Evolutionary conservation across 2,797 vertebrate genomes (phyloP), one percentile per base, ranked within the genome.

Genomic region (Trachurus trachurus): DNA sequence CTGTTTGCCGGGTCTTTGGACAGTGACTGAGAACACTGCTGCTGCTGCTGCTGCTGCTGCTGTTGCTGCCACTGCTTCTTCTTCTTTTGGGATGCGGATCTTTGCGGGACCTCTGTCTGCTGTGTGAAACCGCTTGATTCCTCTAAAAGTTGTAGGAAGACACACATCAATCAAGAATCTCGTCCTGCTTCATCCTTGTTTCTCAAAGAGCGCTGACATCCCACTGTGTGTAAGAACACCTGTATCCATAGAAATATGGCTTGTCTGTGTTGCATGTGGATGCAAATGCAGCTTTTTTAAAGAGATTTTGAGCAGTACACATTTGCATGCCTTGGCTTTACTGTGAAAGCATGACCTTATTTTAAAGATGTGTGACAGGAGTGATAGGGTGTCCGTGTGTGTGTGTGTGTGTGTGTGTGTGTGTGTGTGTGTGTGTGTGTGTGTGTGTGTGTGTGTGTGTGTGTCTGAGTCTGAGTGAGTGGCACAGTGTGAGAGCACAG

Each of bases 121-220:
- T 52, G 26, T 47, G 44, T 85, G 4, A 42, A 78, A 73, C 53
- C 13, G 16, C 79, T 84, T 61, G 66, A 80, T 76, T 67, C 64
- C 56, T 81, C 52, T 69, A 63, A 88, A 92, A 91, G 87, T 92
- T 92, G 76, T 79, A 69, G 75, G 58, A 78, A 73, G 66, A 50
- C 73, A 60, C 13, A 26, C 66, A 37, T 70, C 71, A 53, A 15
- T 85, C 69, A 64, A 78, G 78, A 68, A 31, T 37, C 70, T 65
- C 61, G 12, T n/a, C 64, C 58, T n/a, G 59, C 53, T 21, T 63
- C 34, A 6, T 75, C 71, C 26, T 49, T 68, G 62, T 71, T 56
- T 62, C 52, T 68, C 47, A 80, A 64, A 76, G 80, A 84, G 22
- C 10, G 34, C 69, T 69, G 71, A 71, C 76, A 66, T 69, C 84